A percentile compares a stretch with the other conserved stretches of the same genome.
phyloP scores from a whole-genome alignment of 2,113 vertebrate species.

The Polypterus bichir region DNA sequence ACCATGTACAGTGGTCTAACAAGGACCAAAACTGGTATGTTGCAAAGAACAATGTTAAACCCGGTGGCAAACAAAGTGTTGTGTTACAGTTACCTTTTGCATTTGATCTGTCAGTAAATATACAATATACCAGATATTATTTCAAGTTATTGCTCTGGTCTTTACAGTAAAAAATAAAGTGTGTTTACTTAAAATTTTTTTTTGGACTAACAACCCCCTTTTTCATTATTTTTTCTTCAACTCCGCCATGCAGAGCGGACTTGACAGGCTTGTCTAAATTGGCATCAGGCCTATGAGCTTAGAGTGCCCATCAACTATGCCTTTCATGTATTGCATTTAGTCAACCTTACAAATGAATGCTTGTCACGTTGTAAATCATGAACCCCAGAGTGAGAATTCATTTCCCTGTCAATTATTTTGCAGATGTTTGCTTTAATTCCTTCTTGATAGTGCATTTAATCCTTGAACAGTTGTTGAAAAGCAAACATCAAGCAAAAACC shows the following conservation, averaged over 20 bases:
- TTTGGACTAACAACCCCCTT: conserved; percentile 14
- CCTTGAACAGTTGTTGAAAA: conserved; percentile 36
- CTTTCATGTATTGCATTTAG: conserved; percentile 33
- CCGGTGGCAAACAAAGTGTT: too few relatives aligned
- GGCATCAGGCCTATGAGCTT: conserved; percentile 43
- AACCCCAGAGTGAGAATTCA: conserved; percentile 40
- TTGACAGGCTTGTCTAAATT: conserved; percentile 46
- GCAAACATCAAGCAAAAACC: conserved; percentile 44
- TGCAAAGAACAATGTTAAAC: too few relatives aligned
- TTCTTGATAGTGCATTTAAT: conserved; percentile 54
- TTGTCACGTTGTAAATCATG: conserved; percentile 35
- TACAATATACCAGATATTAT: too few relatives aligned
- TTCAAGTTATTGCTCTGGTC: too few relatives aligned
- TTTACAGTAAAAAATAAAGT: too few relatives aligned
- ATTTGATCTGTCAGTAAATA: too few relatives aligned
- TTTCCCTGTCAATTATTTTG: conserved; percentile 56
- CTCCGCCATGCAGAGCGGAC: conserved; percentile 25
- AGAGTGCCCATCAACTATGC: conserved; percentile 44
- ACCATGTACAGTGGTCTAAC: too few relatives aligned
- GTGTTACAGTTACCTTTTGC: too few relatives aligned
- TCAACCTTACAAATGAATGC: conserved; percentile 23
- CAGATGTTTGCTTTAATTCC: conserved; percentile 60
- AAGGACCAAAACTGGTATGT: too few relatives aligned
- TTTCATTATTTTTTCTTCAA: conserved; percentile 5
- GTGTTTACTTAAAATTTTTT: conserved; percentile 14